A percentile compares a stretch with the other conserved stretches of the same genome.
phyloP scores from a whole-genome alignment of 1,140 invertebrate species.

The Lordiphosa collinella region DNA sequence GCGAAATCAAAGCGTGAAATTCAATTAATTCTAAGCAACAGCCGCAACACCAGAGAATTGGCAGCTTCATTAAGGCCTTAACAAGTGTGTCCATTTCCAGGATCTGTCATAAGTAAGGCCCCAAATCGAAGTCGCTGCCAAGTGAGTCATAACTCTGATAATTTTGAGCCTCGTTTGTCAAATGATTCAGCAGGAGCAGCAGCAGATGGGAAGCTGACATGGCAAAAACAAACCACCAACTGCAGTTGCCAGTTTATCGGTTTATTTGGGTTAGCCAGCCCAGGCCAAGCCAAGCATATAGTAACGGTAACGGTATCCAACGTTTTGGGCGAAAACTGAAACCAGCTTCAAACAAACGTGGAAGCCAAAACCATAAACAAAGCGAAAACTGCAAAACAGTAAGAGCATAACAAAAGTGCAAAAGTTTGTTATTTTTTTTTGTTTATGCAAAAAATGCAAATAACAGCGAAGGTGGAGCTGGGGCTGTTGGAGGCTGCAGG shows the following conservation, averaged over 20 bases:
- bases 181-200: conserved; percentile 54
- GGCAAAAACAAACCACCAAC: conserved; percentile 33
- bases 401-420: conserved; percentile 48
- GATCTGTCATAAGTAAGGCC: neutral
- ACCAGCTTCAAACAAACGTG: conserved; percentile 22
- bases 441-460: conserved; percentile 69
- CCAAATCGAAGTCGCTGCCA: conserved; percentile 1
- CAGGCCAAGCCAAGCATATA: conserved; percentile 46
- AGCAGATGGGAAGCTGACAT: conserved; percentile 38
- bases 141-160: conserved; percentile 53
- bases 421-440: conserved; percentile 54
- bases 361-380: conserved; percentile 29
- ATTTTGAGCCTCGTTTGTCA: conserved; percentile 27
- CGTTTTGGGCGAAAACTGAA: conserved; percentile 34
- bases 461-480: conserved; percentile 5
- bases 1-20: conserved; percentile 74
- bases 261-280: conserved; percentile 64
- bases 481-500: neutral
- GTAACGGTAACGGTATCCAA: conserved; percentile 55
- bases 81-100: neutral
- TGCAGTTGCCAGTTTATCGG: conserved; percentile 21
- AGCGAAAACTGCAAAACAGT: conserved; percentile 31
- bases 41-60: neutral
- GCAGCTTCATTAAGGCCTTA: conserved; percentile 1
- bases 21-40: conserved; percentile 68